A percentile compares a stretch with the other conserved stretches of the same genome.
These are phyloP conservation scores for Metallyticus violacea DNA, from an alignment of 2,888 invertebrate species.

Conservation along the genomic window DNA sequence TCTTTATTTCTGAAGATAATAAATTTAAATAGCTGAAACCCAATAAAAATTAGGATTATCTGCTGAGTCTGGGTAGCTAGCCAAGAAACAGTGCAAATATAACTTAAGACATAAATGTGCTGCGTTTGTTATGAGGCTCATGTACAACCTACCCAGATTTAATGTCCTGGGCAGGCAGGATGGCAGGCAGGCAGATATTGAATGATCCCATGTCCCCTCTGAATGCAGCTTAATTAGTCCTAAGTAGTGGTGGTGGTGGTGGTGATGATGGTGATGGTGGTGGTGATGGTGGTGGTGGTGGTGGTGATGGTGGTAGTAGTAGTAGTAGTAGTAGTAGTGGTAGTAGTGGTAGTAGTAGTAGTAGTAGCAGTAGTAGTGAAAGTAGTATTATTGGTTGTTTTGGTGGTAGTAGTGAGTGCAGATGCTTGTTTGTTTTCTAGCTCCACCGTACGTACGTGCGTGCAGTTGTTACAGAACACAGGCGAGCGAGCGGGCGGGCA, in stretches of 20 bases:
- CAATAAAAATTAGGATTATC: not conserved
- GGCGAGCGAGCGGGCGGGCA: constrained; percentile 20
- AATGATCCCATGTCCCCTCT: constrained; percentile 16
- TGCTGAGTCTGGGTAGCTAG: not conserved
- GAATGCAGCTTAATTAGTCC: constrained; percentile 17
- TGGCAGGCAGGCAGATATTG: constrained; percentile 18
- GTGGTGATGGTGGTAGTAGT: not conserved
- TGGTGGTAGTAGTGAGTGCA: constrained; percentile 19
- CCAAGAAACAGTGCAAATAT: not conserved
- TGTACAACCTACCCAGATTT: not conserved
- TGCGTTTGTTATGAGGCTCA: not conserved
- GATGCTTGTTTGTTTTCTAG: constrained; percentile 16
- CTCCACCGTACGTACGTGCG: constrained; percentile 34
- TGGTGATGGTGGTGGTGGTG: not conserved
- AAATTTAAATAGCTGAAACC: not conserved
- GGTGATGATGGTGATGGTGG: not conserved
- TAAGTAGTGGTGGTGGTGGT: constrained; percentile 8
- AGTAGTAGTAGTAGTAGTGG: not conserved
- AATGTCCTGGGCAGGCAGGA: constrained; percentile 14
- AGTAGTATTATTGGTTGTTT: not conserved
- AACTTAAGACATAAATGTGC: not conserved
- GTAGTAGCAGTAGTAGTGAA: not conserved
- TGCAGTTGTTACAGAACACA: constrained; percentile 33
- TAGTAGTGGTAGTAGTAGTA: not conserved
- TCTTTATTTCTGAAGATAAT: not conserved